Conservation (phyloP, 2,113 vertebrate species). For the Eupsittula cactorum region DNA sequence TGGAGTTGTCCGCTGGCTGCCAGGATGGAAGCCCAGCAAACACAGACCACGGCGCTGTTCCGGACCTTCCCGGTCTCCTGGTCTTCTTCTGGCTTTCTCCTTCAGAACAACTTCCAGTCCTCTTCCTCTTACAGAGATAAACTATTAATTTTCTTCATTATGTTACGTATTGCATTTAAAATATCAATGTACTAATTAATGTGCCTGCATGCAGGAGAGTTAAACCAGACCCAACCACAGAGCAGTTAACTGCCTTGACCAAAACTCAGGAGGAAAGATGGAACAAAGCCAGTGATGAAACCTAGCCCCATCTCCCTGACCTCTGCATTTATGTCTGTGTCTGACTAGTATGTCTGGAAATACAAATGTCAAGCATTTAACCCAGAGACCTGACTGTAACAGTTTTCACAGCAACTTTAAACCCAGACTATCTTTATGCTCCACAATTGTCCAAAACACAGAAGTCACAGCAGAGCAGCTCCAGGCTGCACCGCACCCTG, state of each 20-base stretch:
- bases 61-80: not conserved
- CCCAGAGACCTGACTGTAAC: not conserved
- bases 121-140: not conserved
- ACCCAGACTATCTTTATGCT: not conserved
- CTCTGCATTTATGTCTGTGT: not conserved
- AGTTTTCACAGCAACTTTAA: not conserved
- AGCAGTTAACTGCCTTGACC: not conserved
- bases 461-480: not conserved
- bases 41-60: not conserved
- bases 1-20: accelerated
- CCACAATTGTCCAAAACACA: accelerated
- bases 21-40: not conserved
- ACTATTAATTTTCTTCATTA: not conserved
- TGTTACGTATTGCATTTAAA: not conserved
- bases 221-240: not conserved
- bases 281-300: not conserved
- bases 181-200: not conserved
- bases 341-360: not conserved
- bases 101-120: not conserved
- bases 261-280: not conserved
- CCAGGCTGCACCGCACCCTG: accelerated
- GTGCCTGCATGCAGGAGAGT: not conserved
- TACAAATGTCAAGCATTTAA: not conserved
- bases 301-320: not conserved
- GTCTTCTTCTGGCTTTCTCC: not conserved